Conservation (phyloP, 2,113 vertebrate species). For the Tragelaphus strepsiceros region DNA sequence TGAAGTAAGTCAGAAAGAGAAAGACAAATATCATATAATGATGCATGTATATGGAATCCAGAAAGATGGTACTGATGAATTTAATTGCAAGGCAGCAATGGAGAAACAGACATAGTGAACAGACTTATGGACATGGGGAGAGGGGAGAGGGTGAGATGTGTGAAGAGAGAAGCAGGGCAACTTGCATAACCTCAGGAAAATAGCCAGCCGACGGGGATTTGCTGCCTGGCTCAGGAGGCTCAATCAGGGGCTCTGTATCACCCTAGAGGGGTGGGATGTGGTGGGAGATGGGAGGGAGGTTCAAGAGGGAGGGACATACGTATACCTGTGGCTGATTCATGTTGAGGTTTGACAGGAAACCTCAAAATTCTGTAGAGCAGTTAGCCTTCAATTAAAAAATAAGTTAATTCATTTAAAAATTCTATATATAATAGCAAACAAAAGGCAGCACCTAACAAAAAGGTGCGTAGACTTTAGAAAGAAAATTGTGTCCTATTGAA, state of each 20-base stretch:
- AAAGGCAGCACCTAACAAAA: not conserved
- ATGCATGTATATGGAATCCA: not conserved
- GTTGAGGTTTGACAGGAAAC: not conserved
- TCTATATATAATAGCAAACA: not conserved
- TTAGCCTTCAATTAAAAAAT: not conserved
- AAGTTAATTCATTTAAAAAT: not conserved
- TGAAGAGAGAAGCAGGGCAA: not conserved
- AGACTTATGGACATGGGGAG: not conserved
- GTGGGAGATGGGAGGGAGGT: accelerated
- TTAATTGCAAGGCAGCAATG: not conserved
- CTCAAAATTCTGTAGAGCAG: not conserved
- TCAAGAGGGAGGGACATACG: accelerated
- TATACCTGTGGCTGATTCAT: not conserved
- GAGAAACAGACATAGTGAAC: not conserved
- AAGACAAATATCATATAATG: not conserved
- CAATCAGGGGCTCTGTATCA: not conserved
- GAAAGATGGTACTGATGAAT: not conserved
- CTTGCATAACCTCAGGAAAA: accelerated
- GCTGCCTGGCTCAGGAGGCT: not conserved
- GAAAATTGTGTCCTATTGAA: not conserved
- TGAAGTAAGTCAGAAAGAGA: not conserved
- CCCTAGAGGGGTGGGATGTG: accelerated
- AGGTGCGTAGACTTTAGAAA: not conserved
- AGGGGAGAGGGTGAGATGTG: not conserved
- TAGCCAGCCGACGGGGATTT: not conserved